Base-by-base conservation (phyloP, 2,113 vertebrate genomes). In the Otus sunia region DNA sequence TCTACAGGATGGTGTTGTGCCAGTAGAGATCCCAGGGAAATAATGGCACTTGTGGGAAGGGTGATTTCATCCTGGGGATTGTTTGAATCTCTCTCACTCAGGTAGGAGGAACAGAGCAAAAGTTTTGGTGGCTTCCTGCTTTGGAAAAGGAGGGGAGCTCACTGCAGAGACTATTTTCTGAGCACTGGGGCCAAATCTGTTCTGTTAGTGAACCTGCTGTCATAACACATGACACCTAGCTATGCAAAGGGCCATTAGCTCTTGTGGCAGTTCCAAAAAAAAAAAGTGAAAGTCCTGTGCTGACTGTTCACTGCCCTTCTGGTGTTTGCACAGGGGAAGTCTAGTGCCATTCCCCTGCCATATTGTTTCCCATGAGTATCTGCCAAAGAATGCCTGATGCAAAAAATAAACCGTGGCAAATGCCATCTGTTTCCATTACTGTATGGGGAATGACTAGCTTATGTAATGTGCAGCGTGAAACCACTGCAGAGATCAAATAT, bases 341-440 rank as follows among this genome's bases (percentile, higher is more conserved):
- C 59, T 71, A 37, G 92, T 76, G 75, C 88, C 79, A 41, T 92
- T 96, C 76, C 64, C 53, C 59, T 95, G 85, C 95, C 95, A 95
- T 85, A 76, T 94, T 94, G 41, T 94, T 95, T 96, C 95, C 60
- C 92, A 92, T 52, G 77, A 85, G 68, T 50, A 90, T 67, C 86
- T 96, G 95, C 91, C 95, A 94, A 92, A 95, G 94, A 97, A 96
- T 79, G 90, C 78, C 84, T 94, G 95, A 39, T 96, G 93, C 88
- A 91, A 87, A 96, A 96, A 94, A 97, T 97, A 96, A 92, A 78
- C 93, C 12, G 1, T 36, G 58, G 93, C 91, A 93, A 94, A 88
- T 75, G 74, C 84, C 7, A 21, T 62, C 91, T 73, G 62, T 97
- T 97, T 97, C 97, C 96, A 97, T 97, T 92, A 84, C 95, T 95